Evolutionary conservation across 2,113 vertebrate genomes (phyloP).

Genomic region (Haemorhous mexicanus): DNA sequence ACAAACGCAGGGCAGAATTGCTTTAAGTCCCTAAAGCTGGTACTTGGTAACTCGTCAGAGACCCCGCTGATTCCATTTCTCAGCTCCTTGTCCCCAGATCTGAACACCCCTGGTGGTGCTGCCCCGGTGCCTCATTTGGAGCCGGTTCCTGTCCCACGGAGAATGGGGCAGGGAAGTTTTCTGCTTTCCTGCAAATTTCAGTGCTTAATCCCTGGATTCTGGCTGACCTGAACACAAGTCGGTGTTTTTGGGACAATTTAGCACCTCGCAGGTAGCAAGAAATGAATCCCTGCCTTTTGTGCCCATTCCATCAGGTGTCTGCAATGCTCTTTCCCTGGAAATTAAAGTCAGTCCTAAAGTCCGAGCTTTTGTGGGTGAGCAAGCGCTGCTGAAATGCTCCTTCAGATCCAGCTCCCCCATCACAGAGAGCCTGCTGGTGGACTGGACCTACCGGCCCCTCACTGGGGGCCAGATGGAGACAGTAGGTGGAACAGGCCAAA

Average conservation of each 20-base stretch:
- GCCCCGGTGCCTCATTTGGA: fast-evolving
- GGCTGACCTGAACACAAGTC: fast-evolving
- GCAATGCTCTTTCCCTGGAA: conserved; percentile 65
- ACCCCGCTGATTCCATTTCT: fast-evolving
- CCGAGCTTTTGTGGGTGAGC: conserved; percentile 75
- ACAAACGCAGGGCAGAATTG: neutral
- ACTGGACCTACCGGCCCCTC: conserved; percentile 85
- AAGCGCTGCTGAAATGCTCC: conserved; percentile 76
- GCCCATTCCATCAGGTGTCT: conserved; percentile 52
- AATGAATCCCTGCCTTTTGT: neutral
- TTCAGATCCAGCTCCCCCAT: conserved; percentile 80
- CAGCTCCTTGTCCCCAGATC: neutral
- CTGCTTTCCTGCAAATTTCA: fast-evolving
- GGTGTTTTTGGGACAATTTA: neutral
- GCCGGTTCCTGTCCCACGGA: fast-evolving
- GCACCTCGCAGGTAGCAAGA: fast-evolving
- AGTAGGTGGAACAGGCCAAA: conserved; percentile 56
- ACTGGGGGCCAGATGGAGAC: conserved; percentile 73
- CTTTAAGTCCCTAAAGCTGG: neutral
- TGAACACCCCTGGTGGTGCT: fast-evolving
- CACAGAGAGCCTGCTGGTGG: conserved; percentile 79
- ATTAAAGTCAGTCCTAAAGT: conserved; percentile 78
- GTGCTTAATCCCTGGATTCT: fast-evolving
- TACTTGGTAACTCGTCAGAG: fast-evolving
- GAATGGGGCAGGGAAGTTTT: neutral